Conservation (phyloP, 2,113 vertebrate species). For the Austrofundulus limnaeus region DNA sequence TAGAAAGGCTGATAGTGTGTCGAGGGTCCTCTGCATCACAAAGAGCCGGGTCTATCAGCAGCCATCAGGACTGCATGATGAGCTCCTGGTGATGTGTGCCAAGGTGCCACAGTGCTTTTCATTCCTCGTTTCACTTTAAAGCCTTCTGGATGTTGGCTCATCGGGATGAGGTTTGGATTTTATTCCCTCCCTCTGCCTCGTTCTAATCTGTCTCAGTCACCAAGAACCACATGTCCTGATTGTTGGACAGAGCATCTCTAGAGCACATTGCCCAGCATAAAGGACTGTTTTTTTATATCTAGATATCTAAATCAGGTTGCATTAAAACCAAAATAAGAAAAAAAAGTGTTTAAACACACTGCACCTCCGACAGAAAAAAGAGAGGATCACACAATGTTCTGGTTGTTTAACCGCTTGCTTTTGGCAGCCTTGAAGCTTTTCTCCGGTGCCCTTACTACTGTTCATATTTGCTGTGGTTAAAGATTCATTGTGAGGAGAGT, state of each 20-base stretch:
- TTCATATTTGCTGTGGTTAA: conserved; percentile 43
- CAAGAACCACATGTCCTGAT: conserved; percentile 27
- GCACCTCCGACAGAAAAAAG: not conserved
- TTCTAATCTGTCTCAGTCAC: conserved; percentile 38
- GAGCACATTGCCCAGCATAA: not conserved
- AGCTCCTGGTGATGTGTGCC: conserved; percentile 46
- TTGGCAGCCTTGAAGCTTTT: conserved; percentile 10
- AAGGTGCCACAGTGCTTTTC: conserved; percentile 39
- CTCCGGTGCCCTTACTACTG: not conserved
- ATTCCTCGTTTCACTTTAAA: conserved; percentile 60
- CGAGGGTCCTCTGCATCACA: conserved; percentile 28
- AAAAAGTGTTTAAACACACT: not conserved
- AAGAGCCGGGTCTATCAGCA: conserved; percentile 43
- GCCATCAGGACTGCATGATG: conserved; percentile 44
- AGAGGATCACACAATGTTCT: not conserved
- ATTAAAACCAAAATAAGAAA: too few species aligned
- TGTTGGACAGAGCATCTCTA: conserved; percentile 4
- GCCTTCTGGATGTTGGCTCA: conserved; percentile 51
- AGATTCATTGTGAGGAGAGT: conserved; percentile 39
- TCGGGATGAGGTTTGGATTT: conserved; percentile 55
- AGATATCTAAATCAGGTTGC: too few species aligned
- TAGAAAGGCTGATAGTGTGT: conserved; percentile 22
- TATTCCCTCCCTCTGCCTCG: conserved; percentile 26
- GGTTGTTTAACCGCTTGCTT: not conserved
- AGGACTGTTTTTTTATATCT: too few species aligned